These are phyloP conservation scores for Cerastoderma edule DNA, from an alignment of 2,888 invertebrate species.

Conservation along the genomic window DNA sequence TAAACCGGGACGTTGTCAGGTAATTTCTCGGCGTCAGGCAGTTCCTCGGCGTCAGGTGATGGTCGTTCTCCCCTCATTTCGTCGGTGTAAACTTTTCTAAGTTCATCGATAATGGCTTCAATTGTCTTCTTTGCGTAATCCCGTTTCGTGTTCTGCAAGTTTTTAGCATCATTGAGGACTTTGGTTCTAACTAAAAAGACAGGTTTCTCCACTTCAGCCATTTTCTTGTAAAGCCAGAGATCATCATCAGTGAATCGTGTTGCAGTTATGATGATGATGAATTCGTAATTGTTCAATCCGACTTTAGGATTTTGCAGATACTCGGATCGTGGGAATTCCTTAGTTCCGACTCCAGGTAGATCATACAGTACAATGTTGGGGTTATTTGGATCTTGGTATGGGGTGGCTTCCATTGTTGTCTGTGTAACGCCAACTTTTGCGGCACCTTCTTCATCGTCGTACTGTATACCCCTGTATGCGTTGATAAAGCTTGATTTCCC, in stretches of 20 bases:
- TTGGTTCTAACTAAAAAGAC: slow-evolving; percentile 38
- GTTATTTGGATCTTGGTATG: slow-evolving; percentile 34
- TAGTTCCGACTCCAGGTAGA: slow-evolving; percentile 43
- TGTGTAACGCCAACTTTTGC: slow-evolving; percentile 41
- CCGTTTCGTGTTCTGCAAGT: neutral
- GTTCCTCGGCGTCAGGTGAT: too few species aligned
- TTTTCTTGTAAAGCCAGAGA: slow-evolving; percentile 30
- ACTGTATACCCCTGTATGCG: slow-evolving; percentile 16
- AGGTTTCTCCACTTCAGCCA: slow-evolving; percentile 9
- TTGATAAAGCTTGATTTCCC: slow-evolving; percentile 50
- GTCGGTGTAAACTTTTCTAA: too few species aligned
- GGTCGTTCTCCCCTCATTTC: slow-evolving; percentile 20
- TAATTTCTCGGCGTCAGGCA: too few species aligned
- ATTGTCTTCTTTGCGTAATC: neutral
- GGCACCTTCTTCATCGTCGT: slow-evolving; percentile 26
- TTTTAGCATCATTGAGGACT: slow-evolving; percentile 16
- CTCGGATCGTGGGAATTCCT: slow-evolving; percentile 17
- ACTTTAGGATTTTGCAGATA: slow-evolving; percentile 17
- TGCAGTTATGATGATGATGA: slow-evolving; percentile 23
- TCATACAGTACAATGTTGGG: slow-evolving; percentile 35
- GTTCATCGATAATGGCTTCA: neutral
- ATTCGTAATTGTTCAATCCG: slow-evolving; percentile 20
- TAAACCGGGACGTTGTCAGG: too few species aligned
- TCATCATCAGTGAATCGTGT: slow-evolving; percentile 39
- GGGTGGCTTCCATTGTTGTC: slow-evolving; percentile 28